phyloP scores from a whole-genome alignment of 30 jellyfish, hydroid and myxozoan species.

The Aurelia aurita region DNA sequence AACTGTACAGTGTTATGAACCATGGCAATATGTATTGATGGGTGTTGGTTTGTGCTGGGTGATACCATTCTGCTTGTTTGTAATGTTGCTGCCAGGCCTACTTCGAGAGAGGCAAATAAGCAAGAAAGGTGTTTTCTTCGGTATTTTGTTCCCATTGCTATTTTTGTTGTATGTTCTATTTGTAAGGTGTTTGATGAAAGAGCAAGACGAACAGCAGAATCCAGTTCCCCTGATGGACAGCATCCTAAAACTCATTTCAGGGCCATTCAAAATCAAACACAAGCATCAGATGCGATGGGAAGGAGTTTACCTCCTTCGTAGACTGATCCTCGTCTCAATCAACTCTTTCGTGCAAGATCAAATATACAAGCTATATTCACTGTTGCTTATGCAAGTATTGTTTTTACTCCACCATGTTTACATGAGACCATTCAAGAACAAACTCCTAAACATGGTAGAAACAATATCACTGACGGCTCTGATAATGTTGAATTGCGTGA shows the following conservation, averaged over 20 bases:
- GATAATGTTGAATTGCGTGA: conserved; percentile 6
- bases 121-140: conserved; percentile 4
- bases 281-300: conserved; percentile 35
- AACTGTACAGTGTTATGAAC: conserved; percentile 17
- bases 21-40: conserved; percentile 46
- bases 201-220: neutral
- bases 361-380: neutral
- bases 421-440: conserved; percentile 45
- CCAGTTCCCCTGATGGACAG: neutral
- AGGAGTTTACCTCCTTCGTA: conserved; percentile 49
- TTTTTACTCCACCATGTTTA: conserved; percentile 43
- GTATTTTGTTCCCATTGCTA: conserved; percentile 25
- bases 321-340: conserved; percentile 21
- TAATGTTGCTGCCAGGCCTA: conserved; percentile 6
- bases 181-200: neutral
- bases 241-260: conserved; percentile 7
- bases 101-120: conserved; percentile 11
- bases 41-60: conserved; percentile 28
- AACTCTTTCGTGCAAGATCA: conserved; percentile 5
- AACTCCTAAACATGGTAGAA: conserved; percentile 38
- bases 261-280: conserved; percentile 15
- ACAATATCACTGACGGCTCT: conserved; percentile 45
- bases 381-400: conserved; percentile 24
- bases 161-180: neutral
- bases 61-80: conserved; percentile 36